Base-by-base conservation (phyloP, 2,888 invertebrate species). In the Mythimna loreyi region DNA sequence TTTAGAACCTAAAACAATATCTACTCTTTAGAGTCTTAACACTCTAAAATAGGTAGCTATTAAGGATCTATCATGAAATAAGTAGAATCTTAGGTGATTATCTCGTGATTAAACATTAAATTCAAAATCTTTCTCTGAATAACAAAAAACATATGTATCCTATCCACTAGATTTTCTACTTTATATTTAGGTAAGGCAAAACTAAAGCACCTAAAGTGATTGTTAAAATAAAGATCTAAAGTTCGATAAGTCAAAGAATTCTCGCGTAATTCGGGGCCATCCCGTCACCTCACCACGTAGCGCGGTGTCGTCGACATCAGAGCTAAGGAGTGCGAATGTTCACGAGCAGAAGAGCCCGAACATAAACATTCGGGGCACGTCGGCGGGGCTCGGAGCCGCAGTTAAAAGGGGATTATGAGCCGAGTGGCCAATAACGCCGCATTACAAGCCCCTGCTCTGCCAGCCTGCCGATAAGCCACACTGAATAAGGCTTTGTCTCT, bases 381-480 rank as follows among this genome's bases (percentile, higher is more conserved):
- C 86, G 90, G 77, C 86, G 83, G 80, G 85, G 83, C 88, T 86
- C 86, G 87, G 86, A 85, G 85, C 89, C 90, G 93, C 94, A 94
- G 92, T 95, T 95, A 95, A 94, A 95, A 92, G 92, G 91, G 94
- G 94, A 95, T 96, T 95, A 95, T 92, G 94, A 92, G 92, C 86
- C 85, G 91, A 92, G 92, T 91, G 92, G 92, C 94, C 94, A 94
- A 94, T 94, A 94, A 93, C 92, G 89, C 84, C 86, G 92, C 90
- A 86, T 87, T 91, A 91, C 91, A 77, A 55, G 58, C 61, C 65
- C 74, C 85, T 87, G 87, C 86, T 82, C 85, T 67, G 69, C 75
- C 72, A 79, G 78, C 77, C 81, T 82, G 83, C 83, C 86, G 89
- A 90, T 92, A 93, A 92, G 89, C 92, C 89, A 88, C 85, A 76